A percentile compares a stretch with the other conserved stretches of the same genome.
Evolutionary conservation across 2,113 vertebrate species (phyloP).

Genomic region (human (Homo sapiens)): GRCh38 chr3:106069001-106069500

Average conservation of each 20-base stretch:
- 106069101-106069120: neutral
- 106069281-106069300: neutral
- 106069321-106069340: neutral
- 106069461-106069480: neutral
- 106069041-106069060: neutral
- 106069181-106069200: neutral
- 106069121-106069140: constrained; percentile 43
- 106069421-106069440: neutral
- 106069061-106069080: neutral
- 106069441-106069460: neutral
- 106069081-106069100: neutral
- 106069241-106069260: neutral
- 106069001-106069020: neutral
- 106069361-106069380: neutral
- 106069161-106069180: neutral
- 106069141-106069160: neutral
- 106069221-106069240: neutral
- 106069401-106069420: constrained; percentile 37
- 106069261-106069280: neutral
- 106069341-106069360: neutral
- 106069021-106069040: neutral
- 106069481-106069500: constrained; percentile 3
- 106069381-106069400: neutral
- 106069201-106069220: neutral
- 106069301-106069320: constrained; percentile 12